phyloP scores from a whole-genome alignment of 2,113 vertebrate genomes.

The Pachyramphus minor region DNA sequence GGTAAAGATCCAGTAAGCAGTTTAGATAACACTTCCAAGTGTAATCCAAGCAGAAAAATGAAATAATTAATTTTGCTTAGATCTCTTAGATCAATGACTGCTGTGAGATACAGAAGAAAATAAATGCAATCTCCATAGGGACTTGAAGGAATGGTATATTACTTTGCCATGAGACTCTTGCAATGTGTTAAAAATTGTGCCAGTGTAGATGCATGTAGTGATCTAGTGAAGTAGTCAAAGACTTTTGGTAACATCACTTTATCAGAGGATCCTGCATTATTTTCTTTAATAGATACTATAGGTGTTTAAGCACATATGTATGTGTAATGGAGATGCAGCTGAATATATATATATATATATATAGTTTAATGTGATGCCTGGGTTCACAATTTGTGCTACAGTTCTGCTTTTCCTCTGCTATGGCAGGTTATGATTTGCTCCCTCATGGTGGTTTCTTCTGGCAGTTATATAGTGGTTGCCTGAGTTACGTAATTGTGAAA shows the following conservation, averaged over 20 bases:
- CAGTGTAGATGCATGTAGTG: background rate
- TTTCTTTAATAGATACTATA: background rate
- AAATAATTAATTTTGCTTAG: background rate
- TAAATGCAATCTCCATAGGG: background rate
- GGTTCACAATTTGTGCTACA: background rate
- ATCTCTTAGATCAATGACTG: background rate
- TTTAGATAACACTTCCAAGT: background rate
- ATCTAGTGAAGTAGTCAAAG: background rate
- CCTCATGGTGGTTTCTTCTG: background rate
- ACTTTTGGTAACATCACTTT: background rate
- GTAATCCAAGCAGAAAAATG: background rate
- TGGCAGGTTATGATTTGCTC: background rate
- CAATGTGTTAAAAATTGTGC: background rate
- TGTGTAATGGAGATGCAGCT: background rate
- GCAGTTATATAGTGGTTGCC: background rate
- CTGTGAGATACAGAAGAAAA: background rate
- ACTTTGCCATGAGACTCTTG: background rate
- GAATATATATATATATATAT: background rate
- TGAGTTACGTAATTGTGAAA: background rate
- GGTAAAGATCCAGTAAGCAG: background rate
- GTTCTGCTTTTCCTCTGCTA: background rate
- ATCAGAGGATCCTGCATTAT: background rate
- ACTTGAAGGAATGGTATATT: background rate
- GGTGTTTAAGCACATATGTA: background rate
- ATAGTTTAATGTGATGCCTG: background rate